These are phyloP conservation scores for Fulica atra DNA, from an alignment of 2,113 vertebrate genomes.

Conservation along the genomic window DNA sequence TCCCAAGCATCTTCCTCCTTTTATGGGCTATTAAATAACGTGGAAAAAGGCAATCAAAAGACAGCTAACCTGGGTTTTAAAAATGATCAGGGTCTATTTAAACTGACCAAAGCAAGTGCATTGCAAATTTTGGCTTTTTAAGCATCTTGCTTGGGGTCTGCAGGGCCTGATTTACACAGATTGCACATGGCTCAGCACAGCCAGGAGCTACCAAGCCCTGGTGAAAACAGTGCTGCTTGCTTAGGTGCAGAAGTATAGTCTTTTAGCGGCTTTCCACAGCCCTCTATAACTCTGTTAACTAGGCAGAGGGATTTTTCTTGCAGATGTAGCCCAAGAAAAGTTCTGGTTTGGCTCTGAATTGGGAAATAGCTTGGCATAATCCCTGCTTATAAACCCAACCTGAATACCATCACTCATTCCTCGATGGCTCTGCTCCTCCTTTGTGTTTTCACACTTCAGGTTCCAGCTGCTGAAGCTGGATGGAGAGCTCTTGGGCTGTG, in stretches of 20 bases:
- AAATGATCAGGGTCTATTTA: not conserved
- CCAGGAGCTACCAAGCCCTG: not conserved
- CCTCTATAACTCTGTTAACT: not conserved
- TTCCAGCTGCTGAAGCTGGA: not conserved
- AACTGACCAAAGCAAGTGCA: not conserved
- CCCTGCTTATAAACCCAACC: not conserved
- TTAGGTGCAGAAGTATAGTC: rapidly evolving
- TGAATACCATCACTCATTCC: not conserved
- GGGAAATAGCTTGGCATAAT: not conserved
- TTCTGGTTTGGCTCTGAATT: not conserved
- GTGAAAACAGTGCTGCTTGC: not conserved
- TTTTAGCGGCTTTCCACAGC: not conserved
- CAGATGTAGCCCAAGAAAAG: not conserved
- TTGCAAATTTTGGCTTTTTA: not conserved
- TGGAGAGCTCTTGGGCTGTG: not conserved
- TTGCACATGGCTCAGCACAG: not conserved
- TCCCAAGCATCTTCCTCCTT: slow-evolving; percentile 14
- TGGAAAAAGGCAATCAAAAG: not conserved
- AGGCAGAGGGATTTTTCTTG: not conserved
- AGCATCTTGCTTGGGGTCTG: not conserved
- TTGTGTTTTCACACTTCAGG: no score
- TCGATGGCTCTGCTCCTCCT: not conserved
- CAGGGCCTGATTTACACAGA: not conserved
- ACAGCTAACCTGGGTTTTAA: not conserved
- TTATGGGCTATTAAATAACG: not conserved